These are phyloP conservation scores for Byasa hedistus DNA, from an alignment of 2,888 invertebrate species.

Conservation along the genomic window DNA sequence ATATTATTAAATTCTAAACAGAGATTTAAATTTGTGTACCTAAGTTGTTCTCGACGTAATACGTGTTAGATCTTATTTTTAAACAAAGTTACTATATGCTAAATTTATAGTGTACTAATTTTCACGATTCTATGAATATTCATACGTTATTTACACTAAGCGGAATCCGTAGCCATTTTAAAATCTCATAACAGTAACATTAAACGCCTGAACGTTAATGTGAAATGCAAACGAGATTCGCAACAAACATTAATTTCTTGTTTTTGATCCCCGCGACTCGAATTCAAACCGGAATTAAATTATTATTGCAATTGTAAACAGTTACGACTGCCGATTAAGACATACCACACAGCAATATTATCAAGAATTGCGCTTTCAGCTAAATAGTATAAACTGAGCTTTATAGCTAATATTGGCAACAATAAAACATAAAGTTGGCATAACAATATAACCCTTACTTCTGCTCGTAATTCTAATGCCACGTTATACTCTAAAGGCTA, in stretches of 20 bases:
- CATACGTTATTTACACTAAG: conserved; percentile 27
- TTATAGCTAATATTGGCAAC: conserved; percentile 60
- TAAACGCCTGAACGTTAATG: conserved; percentile 46
- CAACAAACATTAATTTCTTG: conserved; percentile 57
- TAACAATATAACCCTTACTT: conserved; percentile 54
- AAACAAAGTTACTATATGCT: background rate
- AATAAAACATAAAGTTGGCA: conserved; percentile 53
- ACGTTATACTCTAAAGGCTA: conserved; percentile 47
- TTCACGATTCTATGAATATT: background rate
- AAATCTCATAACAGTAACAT: conserved; percentile 54
- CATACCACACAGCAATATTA: conserved; percentile 60
- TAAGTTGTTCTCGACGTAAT: background rate
- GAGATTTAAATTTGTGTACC: background rate
- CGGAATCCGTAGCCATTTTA: conserved; percentile 42
- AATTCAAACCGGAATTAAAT: conserved; percentile 64
- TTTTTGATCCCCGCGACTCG: conserved; percentile 57
- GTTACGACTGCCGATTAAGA: conserved; percentile 71
- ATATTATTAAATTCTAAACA: background rate
- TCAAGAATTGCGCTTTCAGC: conserved; percentile 37
- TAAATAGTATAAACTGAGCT: conserved; percentile 47
- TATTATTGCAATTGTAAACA: conserved; percentile 74
- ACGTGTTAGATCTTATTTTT: background rate
- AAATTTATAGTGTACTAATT: background rate
- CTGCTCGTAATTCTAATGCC: conserved; percentile 54
- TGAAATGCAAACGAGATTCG: conserved; percentile 52